Evolutionary conservation across 2,888 invertebrate genomes (phyloP).

Genomic region (Drosophila mimica): DNA sequence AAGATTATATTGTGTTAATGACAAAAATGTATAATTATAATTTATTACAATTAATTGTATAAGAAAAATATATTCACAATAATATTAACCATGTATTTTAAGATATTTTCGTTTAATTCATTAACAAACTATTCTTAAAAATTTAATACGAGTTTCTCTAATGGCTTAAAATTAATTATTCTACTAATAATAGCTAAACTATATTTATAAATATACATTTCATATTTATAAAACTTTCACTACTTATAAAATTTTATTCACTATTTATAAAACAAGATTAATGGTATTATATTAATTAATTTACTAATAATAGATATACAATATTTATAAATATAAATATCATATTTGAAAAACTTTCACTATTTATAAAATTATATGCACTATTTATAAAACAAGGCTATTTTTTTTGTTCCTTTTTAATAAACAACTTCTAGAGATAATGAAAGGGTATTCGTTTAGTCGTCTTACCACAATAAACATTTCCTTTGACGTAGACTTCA

Average conservation of each 20-base stretch:
- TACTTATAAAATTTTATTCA: too few species aligned
- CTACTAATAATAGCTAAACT: background rate
- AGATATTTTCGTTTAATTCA: background rate
- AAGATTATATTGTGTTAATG: background rate
- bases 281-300: background rate
- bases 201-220: background rate
- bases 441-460: slow-evolving; percentile 5
- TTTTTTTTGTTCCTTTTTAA: too few species aligned
- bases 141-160: rapidly evolving
- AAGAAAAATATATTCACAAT: background rate
- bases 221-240: too few species aligned
- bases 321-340: background rate
- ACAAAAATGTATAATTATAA: background rate
- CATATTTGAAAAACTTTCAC: too few species aligned
- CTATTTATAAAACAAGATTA: background rate
- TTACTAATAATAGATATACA: background rate
- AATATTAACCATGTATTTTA: background rate
- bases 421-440: background rate
- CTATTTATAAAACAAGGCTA: background rate
- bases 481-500: background rate
- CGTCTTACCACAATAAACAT: background rate
- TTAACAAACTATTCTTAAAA: background rate
- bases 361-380: background rate
- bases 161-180: background rate
- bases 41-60: background rate